phyloP scores from a whole-genome alignment of 2,797 vertebrate genomes.

The Saxicola maurus region DNA sequence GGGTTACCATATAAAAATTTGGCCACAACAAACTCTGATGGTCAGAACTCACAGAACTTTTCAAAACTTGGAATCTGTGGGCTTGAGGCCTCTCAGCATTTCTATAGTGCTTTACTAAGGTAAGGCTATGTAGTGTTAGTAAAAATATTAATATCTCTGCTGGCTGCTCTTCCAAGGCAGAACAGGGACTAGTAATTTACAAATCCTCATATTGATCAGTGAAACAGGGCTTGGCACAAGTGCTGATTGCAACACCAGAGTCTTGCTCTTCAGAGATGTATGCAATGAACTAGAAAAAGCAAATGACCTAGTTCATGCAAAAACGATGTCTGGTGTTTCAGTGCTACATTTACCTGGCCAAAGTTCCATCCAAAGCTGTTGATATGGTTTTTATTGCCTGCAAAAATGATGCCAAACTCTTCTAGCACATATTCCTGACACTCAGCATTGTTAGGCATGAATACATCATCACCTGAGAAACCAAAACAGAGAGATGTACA shows the following conservation, averaged over 20 bases:
- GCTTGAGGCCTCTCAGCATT: background rate
- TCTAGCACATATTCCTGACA: slow-evolving; percentile 74
- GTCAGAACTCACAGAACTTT: background rate
- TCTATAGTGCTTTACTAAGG: background rate
- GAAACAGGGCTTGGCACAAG: background rate
- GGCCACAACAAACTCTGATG: background rate
- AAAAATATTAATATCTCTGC: background rate
- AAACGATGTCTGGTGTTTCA: background rate
- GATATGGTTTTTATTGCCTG: slow-evolving; percentile 63
- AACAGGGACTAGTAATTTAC: background rate
- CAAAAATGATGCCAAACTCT: slow-evolving; percentile 73
- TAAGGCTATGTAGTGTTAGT: background rate
- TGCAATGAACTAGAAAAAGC: background rate
- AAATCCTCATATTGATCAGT: background rate
- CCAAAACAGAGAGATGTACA: background rate
- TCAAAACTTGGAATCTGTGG: background rate
- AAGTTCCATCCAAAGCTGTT: slow-evolving; percentile 72
- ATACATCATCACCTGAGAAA: slow-evolving; percentile 73
- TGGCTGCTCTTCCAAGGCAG: background rate
- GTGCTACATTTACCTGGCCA: slow-evolving; percentile 70
- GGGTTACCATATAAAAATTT: background rate
- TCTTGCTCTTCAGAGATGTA: background rate
- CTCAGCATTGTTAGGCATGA: slow-evolving; percentile 63
- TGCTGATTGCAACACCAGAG: background rate
- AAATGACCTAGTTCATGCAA: background rate